Conservation (phyloP, 1,140 invertebrate species). For the Octopus bimaculoides region DNA sequence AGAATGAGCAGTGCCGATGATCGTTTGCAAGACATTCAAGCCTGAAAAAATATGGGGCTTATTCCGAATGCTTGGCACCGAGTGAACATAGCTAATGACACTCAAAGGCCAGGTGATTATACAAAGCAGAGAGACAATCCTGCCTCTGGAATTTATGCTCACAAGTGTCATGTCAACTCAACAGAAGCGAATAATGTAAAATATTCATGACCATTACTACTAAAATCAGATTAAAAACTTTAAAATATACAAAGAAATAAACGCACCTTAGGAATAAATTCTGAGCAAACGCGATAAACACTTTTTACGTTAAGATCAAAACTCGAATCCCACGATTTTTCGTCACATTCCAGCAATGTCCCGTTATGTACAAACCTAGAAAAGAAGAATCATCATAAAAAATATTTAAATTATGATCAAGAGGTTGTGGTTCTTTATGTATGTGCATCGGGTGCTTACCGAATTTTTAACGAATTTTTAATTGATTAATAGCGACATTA, state of each 20-base stretch:
- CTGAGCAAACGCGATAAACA: constrained; percentile 51
- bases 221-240: too few relatives aligned
- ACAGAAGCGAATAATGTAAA: not conserved
- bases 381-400: not conserved
- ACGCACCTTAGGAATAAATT: constrained; percentile 51
- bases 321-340: constrained; percentile 54
- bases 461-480: too few relatives aligned
- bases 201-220: not conserved
- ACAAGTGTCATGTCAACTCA: not conserved
- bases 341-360: constrained; percentile 53
- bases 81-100: not conserved
- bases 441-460: too few relatives aligned
- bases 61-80: too few relatives aligned
- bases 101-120: not conserved
- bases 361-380: constrained; percentile 52
- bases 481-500: too few relatives aligned
- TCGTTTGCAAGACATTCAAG: too few relatives aligned
- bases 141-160: not conserved
- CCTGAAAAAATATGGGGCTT: too few relatives aligned
- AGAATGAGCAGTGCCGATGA: too few relatives aligned
- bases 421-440: too few relatives aligned
- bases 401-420: too few relatives aligned
- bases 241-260: not conserved
- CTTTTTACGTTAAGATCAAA: constrained; percentile 60
- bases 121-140: not conserved